A percentile compares a stretch with the other conserved stretches of the same genome.
These are phyloP conservation scores for Dreissena polymorpha DNA, from an alignment of 1,140 invertebrate species.

Conservation along the genomic window DNA sequence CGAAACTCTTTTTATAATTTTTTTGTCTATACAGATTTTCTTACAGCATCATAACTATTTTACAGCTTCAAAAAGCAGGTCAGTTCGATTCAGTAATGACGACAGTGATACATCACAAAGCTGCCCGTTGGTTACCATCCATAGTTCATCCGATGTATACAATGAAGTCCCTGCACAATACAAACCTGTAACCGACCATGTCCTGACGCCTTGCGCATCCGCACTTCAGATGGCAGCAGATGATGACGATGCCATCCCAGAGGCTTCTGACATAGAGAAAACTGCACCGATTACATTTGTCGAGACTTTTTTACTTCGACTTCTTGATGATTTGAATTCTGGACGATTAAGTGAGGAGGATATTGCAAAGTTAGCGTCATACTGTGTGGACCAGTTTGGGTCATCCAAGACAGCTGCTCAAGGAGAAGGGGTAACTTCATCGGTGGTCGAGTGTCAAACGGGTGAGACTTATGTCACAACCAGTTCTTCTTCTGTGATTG, in stretches of 20 bases:
- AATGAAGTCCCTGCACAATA: constrained; percentile 1
- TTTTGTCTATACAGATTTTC: no score
- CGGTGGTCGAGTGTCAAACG: not conserved
- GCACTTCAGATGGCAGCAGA: constrained; percentile 31
- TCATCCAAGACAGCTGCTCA: not conserved
- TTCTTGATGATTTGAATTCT: constrained; percentile 54
- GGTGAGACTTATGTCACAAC: constrained; percentile 3
- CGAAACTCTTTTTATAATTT: no score
- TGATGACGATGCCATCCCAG: constrained; percentile 29
- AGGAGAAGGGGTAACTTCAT: constrained; percentile 1
- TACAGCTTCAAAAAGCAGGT: constrained; percentile 38
- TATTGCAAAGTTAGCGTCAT: constrained; percentile 48
- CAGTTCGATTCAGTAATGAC: constrained; percentile 52
- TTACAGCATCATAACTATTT: not conserved
- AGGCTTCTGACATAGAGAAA: constrained; percentile 10
- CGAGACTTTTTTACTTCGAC: constrained; percentile 40
- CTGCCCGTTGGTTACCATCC: not conserved
- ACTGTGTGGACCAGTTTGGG: constrained; percentile 44
- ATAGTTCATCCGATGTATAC: not conserved
- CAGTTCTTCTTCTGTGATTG: constrained; percentile 47
- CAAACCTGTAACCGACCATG: constrained; percentile 53
- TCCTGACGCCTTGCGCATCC: constrained; percentile 48
- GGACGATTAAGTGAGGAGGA: constrained; percentile 38
- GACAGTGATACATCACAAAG: constrained; percentile 39
- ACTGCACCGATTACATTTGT: constrained; percentile 38